phyloP scores from a whole-genome alignment of 1,140 invertebrate genomes.

The Acromyrmex heyeri region DNA sequence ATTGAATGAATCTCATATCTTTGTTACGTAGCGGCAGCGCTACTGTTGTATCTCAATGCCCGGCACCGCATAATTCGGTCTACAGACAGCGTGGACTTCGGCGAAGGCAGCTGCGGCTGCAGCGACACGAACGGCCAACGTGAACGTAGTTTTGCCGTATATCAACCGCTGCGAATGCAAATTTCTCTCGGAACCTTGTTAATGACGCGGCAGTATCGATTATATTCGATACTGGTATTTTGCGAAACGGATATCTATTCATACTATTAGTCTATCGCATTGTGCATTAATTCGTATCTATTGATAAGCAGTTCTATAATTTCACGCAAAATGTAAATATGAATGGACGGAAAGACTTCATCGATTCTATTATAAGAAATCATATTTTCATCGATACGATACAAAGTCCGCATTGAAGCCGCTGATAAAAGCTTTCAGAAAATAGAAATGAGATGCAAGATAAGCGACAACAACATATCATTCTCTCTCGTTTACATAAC shows the following conservation, averaged over 20 bases:
- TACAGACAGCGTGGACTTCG: conserved; percentile 9
- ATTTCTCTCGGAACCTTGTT: conserved; percentile 47
- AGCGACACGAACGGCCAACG: conserved; percentile 1
- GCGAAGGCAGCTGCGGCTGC: conserved; percentile 1
- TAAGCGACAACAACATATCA: neutral
- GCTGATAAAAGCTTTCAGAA: neutral
- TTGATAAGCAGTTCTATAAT: neutral
- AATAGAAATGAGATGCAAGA: neutral
- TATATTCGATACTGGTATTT: neutral
- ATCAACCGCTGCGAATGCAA: conserved; percentile 28
- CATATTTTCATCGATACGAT: neutral
- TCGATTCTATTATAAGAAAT: conserved; percentile 9
- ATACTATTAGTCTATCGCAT: neutral
- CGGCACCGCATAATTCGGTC: conserved; percentile 39
- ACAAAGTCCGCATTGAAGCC: neutral
- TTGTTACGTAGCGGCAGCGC: conserved; percentile 32
- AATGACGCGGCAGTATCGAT: conserved; percentile 18
- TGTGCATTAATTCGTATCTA: conserved; percentile 6
- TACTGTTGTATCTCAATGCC: conserved; percentile 37
- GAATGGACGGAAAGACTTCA: neutral
- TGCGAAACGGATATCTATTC: conserved; percentile 12
- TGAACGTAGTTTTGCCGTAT: conserved; percentile 24
- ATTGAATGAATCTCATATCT: conserved; percentile 66
- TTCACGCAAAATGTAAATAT: neutral
- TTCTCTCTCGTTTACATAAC: neutral